These are phyloP conservation scores for Colletes collaris DNA, from an alignment of 2,888 invertebrate species.

Conservation along the genomic window DNA sequence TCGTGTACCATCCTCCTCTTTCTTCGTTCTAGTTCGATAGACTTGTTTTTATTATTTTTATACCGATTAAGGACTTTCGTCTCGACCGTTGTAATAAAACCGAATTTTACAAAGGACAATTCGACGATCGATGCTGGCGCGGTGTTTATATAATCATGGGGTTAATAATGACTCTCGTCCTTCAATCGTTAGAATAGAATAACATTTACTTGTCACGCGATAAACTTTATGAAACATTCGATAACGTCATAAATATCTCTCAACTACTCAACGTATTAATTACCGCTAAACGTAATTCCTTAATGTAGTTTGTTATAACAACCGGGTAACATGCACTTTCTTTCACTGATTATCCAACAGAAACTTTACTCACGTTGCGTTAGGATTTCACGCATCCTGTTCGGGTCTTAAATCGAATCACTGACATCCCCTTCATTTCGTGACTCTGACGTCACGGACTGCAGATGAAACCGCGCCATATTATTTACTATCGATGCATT, in stretches of 20 bases:
- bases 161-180: background rate
- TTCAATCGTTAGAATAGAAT: background rate
- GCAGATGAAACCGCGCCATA: constrained; percentile 62
- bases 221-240: constrained; percentile 18
- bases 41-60: too few relatives aligned
- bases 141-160: constrained; percentile 21
- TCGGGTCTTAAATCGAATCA: constrained; percentile 29
- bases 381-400: background rate
- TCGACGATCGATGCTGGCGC: constrained; percentile 7
- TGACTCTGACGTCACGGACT: constrained; percentile 63
- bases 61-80: background rate
- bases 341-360: background rate
- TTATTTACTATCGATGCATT: constrained; percentile 58
- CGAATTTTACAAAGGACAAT: constrained; percentile 6
- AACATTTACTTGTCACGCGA: background rate
- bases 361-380: constrained; percentile 11
- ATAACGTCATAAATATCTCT: background rate
- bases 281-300: background rate
- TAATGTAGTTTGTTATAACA: background rate
- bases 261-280: constrained; percentile 3
- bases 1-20: background rate
- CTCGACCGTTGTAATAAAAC: background rate
- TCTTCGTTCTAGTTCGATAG: background rate
- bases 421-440: constrained; percentile 36
- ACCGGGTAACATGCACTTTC: background rate